Percentiles rank a stretch among this genome's conserved stretches.
phyloP scores from a whole-genome alignment of 2,797 vertebrate genomes.

The Limosa lapponica region DNA sequence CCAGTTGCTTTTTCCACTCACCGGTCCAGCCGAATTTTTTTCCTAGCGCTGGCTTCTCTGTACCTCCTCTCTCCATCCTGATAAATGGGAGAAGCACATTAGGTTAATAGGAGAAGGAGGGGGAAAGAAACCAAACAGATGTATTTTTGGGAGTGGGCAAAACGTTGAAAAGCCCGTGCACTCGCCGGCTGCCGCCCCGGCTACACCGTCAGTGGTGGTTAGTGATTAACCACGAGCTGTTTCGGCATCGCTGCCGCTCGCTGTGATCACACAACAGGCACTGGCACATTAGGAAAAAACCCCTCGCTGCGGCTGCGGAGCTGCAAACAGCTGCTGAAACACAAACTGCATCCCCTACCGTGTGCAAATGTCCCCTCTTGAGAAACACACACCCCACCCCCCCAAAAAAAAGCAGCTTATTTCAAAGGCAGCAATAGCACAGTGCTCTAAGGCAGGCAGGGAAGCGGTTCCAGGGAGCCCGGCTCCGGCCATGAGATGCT shows the following conservation, averaged over 20 bases:
- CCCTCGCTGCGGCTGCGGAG: not conserved
- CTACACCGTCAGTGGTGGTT: not conserved
- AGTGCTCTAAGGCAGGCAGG: not conserved
- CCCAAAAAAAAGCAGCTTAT: not conserved
- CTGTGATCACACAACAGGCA: not conserved
- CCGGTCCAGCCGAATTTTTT: conserved; percentile 96
- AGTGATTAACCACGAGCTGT: not conserved
- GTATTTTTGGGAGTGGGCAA: not conserved
- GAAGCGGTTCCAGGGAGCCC: not conserved
- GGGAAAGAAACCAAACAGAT: fast-evolving
- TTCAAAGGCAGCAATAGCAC: not conserved
- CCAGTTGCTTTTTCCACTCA: not conserved
- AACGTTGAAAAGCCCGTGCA: not conserved
- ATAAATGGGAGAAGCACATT: not conserved
- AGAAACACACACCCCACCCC: not conserved
- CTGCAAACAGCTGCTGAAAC: not conserved
- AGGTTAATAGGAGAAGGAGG: not conserved
- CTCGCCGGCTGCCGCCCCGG: fast-evolving
- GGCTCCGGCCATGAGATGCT: fast-evolving
- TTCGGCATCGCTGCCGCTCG: fast-evolving
- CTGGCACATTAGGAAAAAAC: not conserved
- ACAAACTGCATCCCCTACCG: not conserved
- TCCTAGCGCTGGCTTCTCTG: conserved; percentile 92
- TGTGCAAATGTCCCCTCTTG: not conserved
- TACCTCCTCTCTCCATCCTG: conserved; percentile 94